Conservation (phyloP, 2,113 vertebrate species). For the Cyprinodon tularosa region DNA sequence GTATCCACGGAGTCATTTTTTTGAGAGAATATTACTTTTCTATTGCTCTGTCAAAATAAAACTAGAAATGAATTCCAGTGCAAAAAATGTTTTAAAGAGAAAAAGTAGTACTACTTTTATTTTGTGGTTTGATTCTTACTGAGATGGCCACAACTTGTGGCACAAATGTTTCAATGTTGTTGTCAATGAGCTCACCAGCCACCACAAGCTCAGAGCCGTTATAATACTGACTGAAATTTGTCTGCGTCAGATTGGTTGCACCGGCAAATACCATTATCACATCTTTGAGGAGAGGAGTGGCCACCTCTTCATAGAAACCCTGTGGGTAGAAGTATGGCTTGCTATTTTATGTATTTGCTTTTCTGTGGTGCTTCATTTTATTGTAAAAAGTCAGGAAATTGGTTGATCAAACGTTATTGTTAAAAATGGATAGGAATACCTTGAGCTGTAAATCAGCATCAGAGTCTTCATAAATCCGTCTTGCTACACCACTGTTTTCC, state of each 20-base stretch:
- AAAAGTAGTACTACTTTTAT: not conserved
- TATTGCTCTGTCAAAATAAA: conserved; percentile 69
- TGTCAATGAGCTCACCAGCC: conserved; percentile 80
- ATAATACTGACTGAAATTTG: conserved; percentile 83
- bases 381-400: not conserved
- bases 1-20: conserved; percentile 34
- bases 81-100: not conserved
- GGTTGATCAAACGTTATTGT: not conserved
- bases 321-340: conserved; percentile 42
- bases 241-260: conserved; percentile 80
- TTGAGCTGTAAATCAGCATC: conserved; percentile 85
- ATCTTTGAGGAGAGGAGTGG: conserved; percentile 81
- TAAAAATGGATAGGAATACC: conserved; percentile 60
- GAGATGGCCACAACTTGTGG: conserved; percentile 78
- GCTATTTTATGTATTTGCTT: not conserved
- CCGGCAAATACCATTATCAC: conserved; percentile 79
- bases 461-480: conserved; percentile 84
- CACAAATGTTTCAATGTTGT: conserved; percentile 73
- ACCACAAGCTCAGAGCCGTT: conserved; percentile 89
- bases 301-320: conserved; percentile 88
- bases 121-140: conserved; percentile 62
- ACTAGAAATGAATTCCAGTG: not conserved
- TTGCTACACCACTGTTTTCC: conserved; percentile 81
- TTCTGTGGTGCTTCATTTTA: not conserved
- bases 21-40: conserved; percentile 71